Conservation (phyloP, 2,797 vertebrate genomes). For the Taenioides sp. region DNA sequence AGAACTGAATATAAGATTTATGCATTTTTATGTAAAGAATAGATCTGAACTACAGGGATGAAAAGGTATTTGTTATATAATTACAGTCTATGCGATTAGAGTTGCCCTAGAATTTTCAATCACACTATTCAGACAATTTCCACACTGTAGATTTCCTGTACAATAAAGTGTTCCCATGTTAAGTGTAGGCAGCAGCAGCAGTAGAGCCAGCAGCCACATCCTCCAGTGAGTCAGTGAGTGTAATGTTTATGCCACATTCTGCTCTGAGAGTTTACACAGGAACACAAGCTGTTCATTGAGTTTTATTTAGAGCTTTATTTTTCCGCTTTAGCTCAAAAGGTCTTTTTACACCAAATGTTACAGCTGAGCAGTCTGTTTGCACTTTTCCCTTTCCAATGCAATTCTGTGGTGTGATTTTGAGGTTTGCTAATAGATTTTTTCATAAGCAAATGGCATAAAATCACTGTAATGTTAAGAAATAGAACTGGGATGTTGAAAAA, state of each 20-base stretch:
- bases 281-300: background rate
- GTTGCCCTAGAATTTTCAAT: no score
- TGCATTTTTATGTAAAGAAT: background rate
- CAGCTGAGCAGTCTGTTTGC: background rate
- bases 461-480: background rate
- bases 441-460: background rate
- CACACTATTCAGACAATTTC: background rate
- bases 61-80: no score
- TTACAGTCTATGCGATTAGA: no score
- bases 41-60: no score
- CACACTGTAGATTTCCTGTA: background rate
- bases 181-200: background rate
- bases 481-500: no score
- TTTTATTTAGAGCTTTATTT: slow-evolving; percentile 2
- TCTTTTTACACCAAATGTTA: background rate
- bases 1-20: background rate
- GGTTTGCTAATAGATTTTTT: background rate
- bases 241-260: background rate
- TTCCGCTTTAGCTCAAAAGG: background rate
- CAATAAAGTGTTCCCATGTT: background rate
- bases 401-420: background rate
- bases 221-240: slow-evolving; percentile 6
- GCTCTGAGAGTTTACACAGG: slow-evolving; percentile 11
- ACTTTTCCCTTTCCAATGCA: background rate
- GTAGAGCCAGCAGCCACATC: background rate